These are phyloP conservation scores for Onthophagus sagittarius DNA, from an alignment of 2,888 invertebrate genomes.

Conservation along the genomic window DNA sequence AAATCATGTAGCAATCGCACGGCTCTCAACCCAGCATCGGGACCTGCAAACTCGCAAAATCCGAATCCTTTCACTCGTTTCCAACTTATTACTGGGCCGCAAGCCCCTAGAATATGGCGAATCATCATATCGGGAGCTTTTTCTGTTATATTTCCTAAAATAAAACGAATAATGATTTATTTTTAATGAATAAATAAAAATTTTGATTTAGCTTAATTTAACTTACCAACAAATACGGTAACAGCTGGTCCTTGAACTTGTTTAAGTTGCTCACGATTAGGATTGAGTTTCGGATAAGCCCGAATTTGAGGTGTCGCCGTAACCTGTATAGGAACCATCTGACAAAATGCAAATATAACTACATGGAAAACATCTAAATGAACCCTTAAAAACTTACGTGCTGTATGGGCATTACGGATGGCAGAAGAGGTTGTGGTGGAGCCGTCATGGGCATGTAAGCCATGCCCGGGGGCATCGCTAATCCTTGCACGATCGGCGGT, in stretches of 20 bases:
- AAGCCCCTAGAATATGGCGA: constrained; percentile 84
- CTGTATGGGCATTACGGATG: constrained; percentile 67
- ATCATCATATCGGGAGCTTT: constrained; percentile 94
- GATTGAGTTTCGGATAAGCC: constrained; percentile 45
- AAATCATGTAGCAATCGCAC: constrained; percentile 90
- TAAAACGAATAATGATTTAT: constrained; percentile 10
- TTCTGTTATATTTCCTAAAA: constrained; percentile 80
- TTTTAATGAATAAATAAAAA: not conserved
- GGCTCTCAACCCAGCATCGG: constrained; percentile 92
- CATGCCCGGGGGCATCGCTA: constrained; percentile 61
- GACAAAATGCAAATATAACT: constrained; percentile 39
- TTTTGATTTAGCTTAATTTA: too few relatives aligned
- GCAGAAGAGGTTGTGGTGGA: constrained; percentile 70
- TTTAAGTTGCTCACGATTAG: constrained; percentile 44
- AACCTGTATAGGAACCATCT: constrained; percentile 56
- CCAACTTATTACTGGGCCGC: constrained; percentile 95
- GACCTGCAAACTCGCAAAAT: constrained; percentile 95
- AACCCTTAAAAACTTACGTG: constrained; percentile 60
- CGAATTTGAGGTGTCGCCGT: constrained; percentile 47
- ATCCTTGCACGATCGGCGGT: constrained; percentile 72
- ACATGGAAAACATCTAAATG: constrained; percentile 20
- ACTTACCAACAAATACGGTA: constrained; percentile 90
- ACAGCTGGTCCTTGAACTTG: constrained; percentile 77
- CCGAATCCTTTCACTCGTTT: constrained; percentile 97
- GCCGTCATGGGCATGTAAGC: constrained; percentile 57